Conservation (phyloP, 2,797 vertebrate genomes). For the Cyprinella venusta region DNA sequence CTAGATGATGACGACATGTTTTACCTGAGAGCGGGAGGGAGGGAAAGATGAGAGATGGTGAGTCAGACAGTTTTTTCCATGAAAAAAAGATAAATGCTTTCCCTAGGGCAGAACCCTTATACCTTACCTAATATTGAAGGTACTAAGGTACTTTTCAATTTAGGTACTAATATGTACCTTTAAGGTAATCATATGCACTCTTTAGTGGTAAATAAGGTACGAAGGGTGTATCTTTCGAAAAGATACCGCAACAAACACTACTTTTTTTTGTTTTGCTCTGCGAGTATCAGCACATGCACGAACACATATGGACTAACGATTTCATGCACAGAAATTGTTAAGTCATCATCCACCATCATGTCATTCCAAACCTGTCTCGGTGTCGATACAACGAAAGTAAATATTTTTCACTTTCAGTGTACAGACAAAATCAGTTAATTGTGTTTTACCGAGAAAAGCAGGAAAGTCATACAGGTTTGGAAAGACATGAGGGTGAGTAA, state of each 20-base stretch:
- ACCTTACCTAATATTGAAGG: too few relatives aligned
- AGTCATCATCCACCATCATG: too few relatives aligned
- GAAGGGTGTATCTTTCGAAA: neutral
- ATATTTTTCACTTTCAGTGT: neutral
- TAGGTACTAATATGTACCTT: neutral
- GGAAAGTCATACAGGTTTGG: neutral
- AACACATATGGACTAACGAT: neutral
- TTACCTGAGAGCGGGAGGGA: slow-evolving; percentile 66
- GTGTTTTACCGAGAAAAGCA: neutral
- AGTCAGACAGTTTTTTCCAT: slow-evolving; percentile 4
- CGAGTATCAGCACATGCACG: neutral
- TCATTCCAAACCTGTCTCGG: neutral
- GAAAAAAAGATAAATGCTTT: neutral
- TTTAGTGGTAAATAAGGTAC: neutral
- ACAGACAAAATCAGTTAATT: neutral
- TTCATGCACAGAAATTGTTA: neutral
- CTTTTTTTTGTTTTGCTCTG: neutral
- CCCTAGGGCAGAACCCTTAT: neutral
- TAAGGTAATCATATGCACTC: neutral
- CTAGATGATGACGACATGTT: slow-evolving; percentile 68
- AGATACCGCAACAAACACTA: neutral
- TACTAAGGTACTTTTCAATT: too few relatives aligned
- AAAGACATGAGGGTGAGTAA: neutral
- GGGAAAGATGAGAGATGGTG: slow-evolving; percentile 44
- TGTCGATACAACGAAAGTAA: neutral